Evolutionary conservation across 2,113 vertebrate species (phyloP), one percentile per base, ranked within the genome.

Genomic region (Mungos mungo): DNA sequence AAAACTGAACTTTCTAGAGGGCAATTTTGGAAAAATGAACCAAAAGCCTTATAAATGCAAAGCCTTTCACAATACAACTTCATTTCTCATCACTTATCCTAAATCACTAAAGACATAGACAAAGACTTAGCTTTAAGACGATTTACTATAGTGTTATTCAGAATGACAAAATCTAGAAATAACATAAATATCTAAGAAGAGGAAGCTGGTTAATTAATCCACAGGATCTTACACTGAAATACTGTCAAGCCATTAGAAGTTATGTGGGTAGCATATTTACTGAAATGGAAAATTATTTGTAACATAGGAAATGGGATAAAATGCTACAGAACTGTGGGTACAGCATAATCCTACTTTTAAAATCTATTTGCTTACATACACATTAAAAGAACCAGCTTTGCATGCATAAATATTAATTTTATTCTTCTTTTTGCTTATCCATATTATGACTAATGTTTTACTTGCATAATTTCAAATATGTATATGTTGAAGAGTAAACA

Each of bases 1-100:
- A 45, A 93, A 94, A n/a, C 0, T 83, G 63, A 96, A 83, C 14
- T 88, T 95, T 96, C 63, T 74, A 79, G 13, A 97, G 35, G 23
- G 45, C 14, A 77, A 87, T 82, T 91, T 71, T 90, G 72, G 41
- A 92, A 97, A 76, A n/a, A 93, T 60, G 38, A 92, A 35, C 41
- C 54, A 41, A 95, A 91, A 94, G 9, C 13, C 50, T 94, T 96
- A 63, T 88, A 92, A 93, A 74, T 68, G 29, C 35, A 87, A 97
- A 96, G 41, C 31, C 25, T 88, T 27, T 82, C 31, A 69, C 81
- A 94, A 74, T 52, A 19, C 13, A 93, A 96, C 90, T 90, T 91
- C 69, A 88, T 45, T 95, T 88, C 65, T 79, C 5, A 9, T 72
- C 50, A 90, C 90, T 88, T 90, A 72, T 66, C 18, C 38, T 80